Conservation (phyloP, 2,888 invertebrate species). For the Leucophenga montana region DNA sequence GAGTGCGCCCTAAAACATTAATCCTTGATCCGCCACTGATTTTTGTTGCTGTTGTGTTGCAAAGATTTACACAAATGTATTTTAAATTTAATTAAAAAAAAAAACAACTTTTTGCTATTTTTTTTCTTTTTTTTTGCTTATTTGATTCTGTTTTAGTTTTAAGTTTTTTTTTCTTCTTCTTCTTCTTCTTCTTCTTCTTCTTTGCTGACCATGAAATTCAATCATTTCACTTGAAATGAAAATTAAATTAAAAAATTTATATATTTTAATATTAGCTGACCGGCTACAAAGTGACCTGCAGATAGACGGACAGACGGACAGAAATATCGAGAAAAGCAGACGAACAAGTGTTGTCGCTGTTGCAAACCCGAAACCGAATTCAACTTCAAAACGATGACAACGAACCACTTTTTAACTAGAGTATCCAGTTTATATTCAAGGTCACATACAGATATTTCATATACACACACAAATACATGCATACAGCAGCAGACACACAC, state of each 20-base stretch:
- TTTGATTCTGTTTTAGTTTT: not conserved
- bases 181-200: not conserved
- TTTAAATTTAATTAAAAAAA: not conserved
- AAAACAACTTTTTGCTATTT: not conserved
- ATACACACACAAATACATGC: not conserved
- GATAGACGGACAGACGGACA: no score
- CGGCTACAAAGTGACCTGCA: not conserved
- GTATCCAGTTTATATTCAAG: constrained; percentile 16
- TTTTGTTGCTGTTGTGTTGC: constrained; percentile 4
- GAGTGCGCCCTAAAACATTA: no score
- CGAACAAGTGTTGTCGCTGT: not conserved
- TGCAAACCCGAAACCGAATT: no score
- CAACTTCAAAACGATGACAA: no score
- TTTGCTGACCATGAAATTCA: constrained; percentile 53
- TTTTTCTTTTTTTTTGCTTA: not conserved
- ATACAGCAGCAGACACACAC: not conserved
- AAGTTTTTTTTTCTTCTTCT: not conserved
- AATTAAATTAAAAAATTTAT: not conserved
- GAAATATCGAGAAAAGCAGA: not conserved
- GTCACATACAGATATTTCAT: constrained; percentile 3
- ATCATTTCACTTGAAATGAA: constrained; percentile 59
- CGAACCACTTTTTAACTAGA: not conserved
- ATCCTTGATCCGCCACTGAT: no score
- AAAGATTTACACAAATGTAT: not conserved
- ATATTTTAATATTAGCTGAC: not conserved